Evolutionary conservation across 2,888 invertebrate genomes (phyloP), one percentile per base, ranked within the genome.

Genomic region (Drosophila eohydei): DNA sequence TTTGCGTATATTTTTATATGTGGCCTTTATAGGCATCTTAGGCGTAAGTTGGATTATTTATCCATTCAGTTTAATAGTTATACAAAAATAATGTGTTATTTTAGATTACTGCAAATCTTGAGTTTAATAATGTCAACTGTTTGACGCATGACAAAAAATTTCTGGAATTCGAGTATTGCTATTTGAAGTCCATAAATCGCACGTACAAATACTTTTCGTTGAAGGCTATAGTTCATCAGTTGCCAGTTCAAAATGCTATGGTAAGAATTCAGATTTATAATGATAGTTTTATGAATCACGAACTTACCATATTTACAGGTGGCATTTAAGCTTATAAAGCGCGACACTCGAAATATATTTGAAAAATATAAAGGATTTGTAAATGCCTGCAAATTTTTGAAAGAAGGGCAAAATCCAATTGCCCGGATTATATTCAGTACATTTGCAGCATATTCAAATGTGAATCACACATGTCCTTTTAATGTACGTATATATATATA

Each of bases 111-210:
- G 69, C 71, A 3, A 0, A 16, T 34, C 0, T 83, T 21, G 76
- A 79, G 41, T 81, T 83, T 48, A 67, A 83, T n/a, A 83, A 83
- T 48, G 62, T 68, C 1, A 54, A 66, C 4, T 83, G 87, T 3
- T 0, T 65, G 4, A 48, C 1, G 0, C 32, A 11, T 6, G 59
- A 71, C 54, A 50, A 32, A 7, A 30, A 8, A 0, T 76, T n/a
- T 43, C 0, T 71, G 0, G 52, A 3, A 0, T 81, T 58, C 54
- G 79, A 83, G 0, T 70, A 76, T 21, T 87, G 83, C 44, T 56
- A 11, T 50, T 30, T 83, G 3, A 73, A 43, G 46, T 84, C 88
- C 9, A n/a, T 65, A 1, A 83, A 83, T 64, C 84, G 88, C 16
- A 79, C 77, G 6, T 87, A 74, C 64, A 87, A 87, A 60, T 83